Percentiles rank a stretch among this genome's conserved stretches.
phyloP scores from a whole-genome alignment of 1,140 invertebrate genomes.

The Thrips palmi region DNA sequence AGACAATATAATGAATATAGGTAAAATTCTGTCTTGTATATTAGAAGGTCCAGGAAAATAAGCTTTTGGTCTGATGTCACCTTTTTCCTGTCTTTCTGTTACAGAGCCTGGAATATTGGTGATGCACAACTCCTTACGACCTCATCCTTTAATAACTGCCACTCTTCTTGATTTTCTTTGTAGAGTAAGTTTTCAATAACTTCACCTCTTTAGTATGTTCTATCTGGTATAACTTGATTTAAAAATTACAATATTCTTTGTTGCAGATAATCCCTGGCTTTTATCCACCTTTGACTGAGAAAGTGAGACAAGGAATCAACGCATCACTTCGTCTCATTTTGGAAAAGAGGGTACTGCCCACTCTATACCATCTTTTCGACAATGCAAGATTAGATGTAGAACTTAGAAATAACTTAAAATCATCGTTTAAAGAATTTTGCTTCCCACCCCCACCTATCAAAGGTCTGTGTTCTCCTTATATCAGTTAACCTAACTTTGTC shows the following conservation, averaged over 20 bases:
- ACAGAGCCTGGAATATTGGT: constrained; percentile 91
- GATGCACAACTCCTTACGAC: constrained; percentile 93
- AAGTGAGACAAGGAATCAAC: constrained; percentile 77
- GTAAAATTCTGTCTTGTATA: constrained; percentile 21
- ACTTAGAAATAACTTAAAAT: constrained; percentile 62
- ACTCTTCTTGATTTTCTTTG: constrained; percentile 91
- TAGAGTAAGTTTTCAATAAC: constrained; percentile 35
- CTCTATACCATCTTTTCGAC: constrained; percentile 78
- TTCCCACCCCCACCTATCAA: constrained; percentile 27
- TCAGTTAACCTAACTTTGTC: background rate
- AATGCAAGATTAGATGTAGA: constrained; percentile 84
- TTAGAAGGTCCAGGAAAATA: background rate
- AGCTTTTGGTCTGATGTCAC: background rate
- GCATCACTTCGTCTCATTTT: constrained; percentile 83
- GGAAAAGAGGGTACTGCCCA: constrained; percentile 82
- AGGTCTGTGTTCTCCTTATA: constrained; percentile 12
- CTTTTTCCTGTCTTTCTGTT: constrained; percentile 12
- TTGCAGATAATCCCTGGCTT: constrained; percentile 84
- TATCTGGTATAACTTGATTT: background rate
- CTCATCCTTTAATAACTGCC: constrained; percentile 87
- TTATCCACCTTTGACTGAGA: constrained; percentile 62
- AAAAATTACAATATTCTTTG: constrained; percentile 16
- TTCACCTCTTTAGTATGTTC: constrained; percentile 6
- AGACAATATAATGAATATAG: constrained; percentile 98
- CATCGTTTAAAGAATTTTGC: constrained; percentile 86